These are phyloP conservation scores for Rhegmatorhina hoffmannsi DNA, from an alignment of 2,113 vertebrate species.

Conservation along the genomic window DNA sequence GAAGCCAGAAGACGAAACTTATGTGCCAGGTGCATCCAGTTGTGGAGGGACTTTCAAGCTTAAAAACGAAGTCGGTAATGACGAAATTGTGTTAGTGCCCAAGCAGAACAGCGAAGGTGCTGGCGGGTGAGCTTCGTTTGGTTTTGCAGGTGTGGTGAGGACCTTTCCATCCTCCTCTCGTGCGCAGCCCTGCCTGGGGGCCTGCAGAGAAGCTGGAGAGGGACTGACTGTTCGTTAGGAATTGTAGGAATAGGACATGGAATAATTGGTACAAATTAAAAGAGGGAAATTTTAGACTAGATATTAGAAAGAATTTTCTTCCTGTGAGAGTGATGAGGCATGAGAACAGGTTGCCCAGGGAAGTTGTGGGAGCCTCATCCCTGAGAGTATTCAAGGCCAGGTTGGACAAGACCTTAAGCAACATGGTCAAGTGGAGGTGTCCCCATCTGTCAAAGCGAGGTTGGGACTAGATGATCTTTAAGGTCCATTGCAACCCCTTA, in stretches of 20 bases:
- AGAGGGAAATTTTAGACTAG: not conserved
- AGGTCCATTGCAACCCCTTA: not conserved
- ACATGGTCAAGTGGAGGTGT: not conserved
- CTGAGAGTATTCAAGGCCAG: not conserved
- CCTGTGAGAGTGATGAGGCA: not conserved
- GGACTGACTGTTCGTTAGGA: not conserved
- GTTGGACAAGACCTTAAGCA: not conserved
- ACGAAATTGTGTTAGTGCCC: not conserved
- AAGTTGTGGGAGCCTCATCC: not conserved
- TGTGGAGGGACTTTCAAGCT: not conserved
- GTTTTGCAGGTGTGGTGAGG: not conserved
- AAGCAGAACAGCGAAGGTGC: too few species aligned
- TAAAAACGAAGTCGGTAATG: not conserved
- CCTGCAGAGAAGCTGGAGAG: not conserved
- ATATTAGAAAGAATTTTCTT: not conserved
- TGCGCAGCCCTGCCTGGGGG: fast-evolving
- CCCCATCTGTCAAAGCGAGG: fast-evolving
- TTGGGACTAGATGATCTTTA: not conserved
- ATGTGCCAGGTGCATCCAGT: fast-evolving
- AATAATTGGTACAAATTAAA: not conserved
- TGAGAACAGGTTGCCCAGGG: not conserved
- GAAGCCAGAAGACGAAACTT: fast-evolving
- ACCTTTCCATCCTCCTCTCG: fast-evolving
- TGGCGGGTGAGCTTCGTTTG: not conserved
- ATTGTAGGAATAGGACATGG: not conserved